Evolutionary conservation across 2,113 vertebrate species (phyloP), one percentile per base, ranked within the genome.

Genomic region (Falco punctatus): DNA sequence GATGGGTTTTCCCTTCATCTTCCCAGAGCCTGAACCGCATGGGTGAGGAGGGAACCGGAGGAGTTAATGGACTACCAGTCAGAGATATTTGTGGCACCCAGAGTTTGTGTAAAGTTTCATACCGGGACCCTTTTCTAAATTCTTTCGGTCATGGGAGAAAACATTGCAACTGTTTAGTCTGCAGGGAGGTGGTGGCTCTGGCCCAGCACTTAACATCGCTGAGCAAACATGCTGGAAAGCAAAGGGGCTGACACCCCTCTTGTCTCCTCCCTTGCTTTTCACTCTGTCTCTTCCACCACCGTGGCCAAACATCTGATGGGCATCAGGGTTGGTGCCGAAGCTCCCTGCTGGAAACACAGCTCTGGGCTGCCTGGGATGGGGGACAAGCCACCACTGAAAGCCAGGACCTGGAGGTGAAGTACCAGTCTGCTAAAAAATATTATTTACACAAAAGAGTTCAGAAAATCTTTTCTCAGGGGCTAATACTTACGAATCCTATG

Each of bases 81-180:
- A 78, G 90, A 92, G 96, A 92, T 80, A 96, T 87, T n/a, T n/a
- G n/a, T n/a, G n/a, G n/a, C n/a, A n/a, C n/a, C n/a, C n/a, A n/a
- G n/a, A n/a, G n/a, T n/a, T n/a, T n/a, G n/a, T n/a, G n/a, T n/a
- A n/a, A n/a, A n/a, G 94, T 55, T 81, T 92, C 75, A 92, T 90
- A 75, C 86, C 67, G 21, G 88, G 97, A 97, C 81, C 70, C 77
- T 96, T 95, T 58, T 92, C 84, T 72, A 86, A 89, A 96, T 94
- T 96, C 96, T 92, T 95, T 95, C 0, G 12, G 93, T 96, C 92
- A 73, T 86, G 92, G 89, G 96, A 95, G 92, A 94, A 96, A 97
- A 85, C 87, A 71, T 6, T 49, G 87, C 46, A 90, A 92, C 88
- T 95, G 90, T 95, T 97, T 92, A 96, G 96, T 95, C 92, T 96